Evolutionary conservation across 2,888 invertebrate genomes (phyloP).

Genomic region (Ormyrus labotus): DNA sequence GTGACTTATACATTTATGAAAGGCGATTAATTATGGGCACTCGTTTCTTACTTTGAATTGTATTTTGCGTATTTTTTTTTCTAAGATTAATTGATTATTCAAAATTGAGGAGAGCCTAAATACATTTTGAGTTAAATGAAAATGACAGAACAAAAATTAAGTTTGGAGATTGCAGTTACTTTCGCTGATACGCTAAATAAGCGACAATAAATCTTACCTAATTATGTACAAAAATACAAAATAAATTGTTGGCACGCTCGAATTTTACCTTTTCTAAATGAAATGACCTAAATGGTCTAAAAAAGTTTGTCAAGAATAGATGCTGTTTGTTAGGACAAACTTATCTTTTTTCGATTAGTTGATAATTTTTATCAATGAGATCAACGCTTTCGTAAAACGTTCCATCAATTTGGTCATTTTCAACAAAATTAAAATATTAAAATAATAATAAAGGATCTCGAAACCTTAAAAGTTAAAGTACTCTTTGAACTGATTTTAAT

Average conservation of each 20-base stretch:
- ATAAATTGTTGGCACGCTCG: slow-evolving; percentile 71
- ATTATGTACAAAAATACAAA: slow-evolving; percentile 73
- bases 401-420: slow-evolving; percentile 33
- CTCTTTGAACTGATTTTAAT: slow-evolving; percentile 1
- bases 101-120: too few relatives aligned
- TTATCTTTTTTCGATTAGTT: neutral
- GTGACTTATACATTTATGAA: too few relatives aligned
- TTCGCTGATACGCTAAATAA: slow-evolving; percentile 29
- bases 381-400: slow-evolving; percentile 51
- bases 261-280: slow-evolving; percentile 52
- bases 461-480: slow-evolving; percentile 28
- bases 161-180: slow-evolving; percentile 29
- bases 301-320: neutral
- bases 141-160: too few relatives aligned
- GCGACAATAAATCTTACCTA: slow-evolving; percentile 49
- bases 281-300: slow-evolving; percentile 2
- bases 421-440: slow-evolving; percentile 56
- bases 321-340: slow-evolving; percentile 29
- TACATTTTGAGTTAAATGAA: too few relatives aligned
- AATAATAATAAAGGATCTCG: slow-evolving; percentile 50
- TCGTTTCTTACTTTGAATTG: neutral
- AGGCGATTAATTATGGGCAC: too few relatives aligned
- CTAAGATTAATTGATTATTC: too few relatives aligned
- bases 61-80: neutral
- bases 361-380: slow-evolving; percentile 41